Conservation (phyloP, 2,888 invertebrate species). For the Hirtodrosophila cameraria region DNA sequence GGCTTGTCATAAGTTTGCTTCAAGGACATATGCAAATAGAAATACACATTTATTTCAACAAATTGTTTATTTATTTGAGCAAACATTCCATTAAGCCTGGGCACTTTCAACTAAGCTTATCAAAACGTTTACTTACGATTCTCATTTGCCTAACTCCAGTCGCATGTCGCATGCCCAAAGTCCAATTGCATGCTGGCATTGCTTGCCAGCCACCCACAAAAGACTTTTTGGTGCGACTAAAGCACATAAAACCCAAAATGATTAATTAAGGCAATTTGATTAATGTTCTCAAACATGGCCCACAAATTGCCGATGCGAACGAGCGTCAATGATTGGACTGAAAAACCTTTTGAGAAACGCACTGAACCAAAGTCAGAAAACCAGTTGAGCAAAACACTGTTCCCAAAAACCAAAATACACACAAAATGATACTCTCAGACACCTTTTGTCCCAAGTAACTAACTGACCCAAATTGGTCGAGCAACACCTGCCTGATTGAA, state of each 20-base stretch:
- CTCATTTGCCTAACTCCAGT: neutral
- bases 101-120: neutral
- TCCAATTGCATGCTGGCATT: no score
- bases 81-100: neutral
- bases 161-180: no score
- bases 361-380: slow-evolving; percentile 13
- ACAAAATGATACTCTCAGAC: neutral
- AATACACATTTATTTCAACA: neutral
- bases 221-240: neutral
- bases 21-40: neutral
- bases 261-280: slow-evolving; percentile 65
- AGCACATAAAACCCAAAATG: slow-evolving; percentile 30
- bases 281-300: slow-evolving; percentile 41
- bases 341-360: slow-evolving; percentile 15
- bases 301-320: slow-evolving; percentile 33
- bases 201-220: slow-evolving; percentile 1
- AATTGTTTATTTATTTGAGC: neutral
- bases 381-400: neutral
- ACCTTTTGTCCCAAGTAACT: slow-evolving; percentile 16
- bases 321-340: neutral
- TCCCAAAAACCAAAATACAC: neutral
- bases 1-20: slow-evolving; percentile 38
- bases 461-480: slow-evolving; percentile 43
- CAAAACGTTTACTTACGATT: neutral
- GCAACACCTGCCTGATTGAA: no score